Evolutionary conservation across 2,113 vertebrate species (phyloP).

Genomic region (Psilopsiagon aymara): DNA sequence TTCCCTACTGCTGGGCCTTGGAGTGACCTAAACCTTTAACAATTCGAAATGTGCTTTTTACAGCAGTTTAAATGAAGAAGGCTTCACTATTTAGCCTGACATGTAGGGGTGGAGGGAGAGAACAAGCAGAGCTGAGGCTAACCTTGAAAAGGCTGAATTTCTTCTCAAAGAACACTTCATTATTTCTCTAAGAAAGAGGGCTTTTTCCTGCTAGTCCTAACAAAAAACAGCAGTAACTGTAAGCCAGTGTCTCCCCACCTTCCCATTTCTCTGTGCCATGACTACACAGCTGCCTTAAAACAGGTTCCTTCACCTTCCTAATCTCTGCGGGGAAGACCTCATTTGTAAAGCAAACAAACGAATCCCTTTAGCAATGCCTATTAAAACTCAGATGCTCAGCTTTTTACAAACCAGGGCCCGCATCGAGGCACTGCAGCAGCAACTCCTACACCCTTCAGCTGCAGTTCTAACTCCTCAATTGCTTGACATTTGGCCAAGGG

Average conservation of each 20-base stretch:
- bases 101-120: background rate
- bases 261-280: background rate
- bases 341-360: conserved; percentile 9
- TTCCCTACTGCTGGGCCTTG: background rate
- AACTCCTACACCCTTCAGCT: background rate
- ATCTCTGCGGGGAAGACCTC: background rate
- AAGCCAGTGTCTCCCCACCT: background rate
- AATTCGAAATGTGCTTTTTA: background rate
- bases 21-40: background rate
- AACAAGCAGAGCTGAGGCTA: background rate
- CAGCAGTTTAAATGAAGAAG: background rate
- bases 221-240: background rate
- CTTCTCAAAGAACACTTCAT: conserved; percentile 7
- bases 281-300: background rate
- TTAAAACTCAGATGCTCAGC: background rate
- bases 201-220: background rate
- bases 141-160: conserved; percentile 5
- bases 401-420: background rate
- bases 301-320: background rate
- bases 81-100: conserved; percentile 6
- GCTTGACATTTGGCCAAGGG: conserved; percentile 34
- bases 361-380: conserved; percentile 4
- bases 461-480: background rate
- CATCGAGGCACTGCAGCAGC: background rate
- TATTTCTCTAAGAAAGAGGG: background rate